Evolutionary conservation across 2,797 vertebrate species (phyloP), one percentile per base, ranked within the genome.

Genomic region (Manis pentadactyla): DNA sequence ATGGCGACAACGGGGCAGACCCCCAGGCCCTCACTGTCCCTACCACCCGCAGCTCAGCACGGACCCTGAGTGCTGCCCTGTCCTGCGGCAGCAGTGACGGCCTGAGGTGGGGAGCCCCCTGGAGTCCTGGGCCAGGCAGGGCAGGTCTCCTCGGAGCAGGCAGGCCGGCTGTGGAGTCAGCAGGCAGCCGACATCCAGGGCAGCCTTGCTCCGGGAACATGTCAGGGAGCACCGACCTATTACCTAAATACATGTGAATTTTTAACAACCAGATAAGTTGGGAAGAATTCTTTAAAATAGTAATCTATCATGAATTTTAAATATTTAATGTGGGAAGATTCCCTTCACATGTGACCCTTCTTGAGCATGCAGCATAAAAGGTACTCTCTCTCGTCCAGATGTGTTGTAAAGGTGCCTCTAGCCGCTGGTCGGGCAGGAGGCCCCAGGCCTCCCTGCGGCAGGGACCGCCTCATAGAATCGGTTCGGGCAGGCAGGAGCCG

Each of bases 241-340:
- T 27, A 53, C 17, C 25, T 66, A 39, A 81, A 14, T 81, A 59
- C 23, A n/a, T 61, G 18, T 31, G 53, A 61, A 78, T 90, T 69
- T 68, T 69, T 77, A 59, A 59, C 53, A 84, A 12, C 51, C 57
- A 87, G 31, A 9, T 37, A 79, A 73, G 74, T 61, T 63, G 66
- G 49, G 37, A 79, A 37, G 29, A 51, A 57, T 82, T 63, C 21
- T 39, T 69, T 12, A 23, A 91, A 91, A 46, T 71, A 6, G 29
- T 78, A 86, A 86, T 46, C 18, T 77, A 61, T 53, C 49, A 74
- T 74, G 51, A 87, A 82, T 59, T 75, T 74, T 55, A 81, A 82
- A 21, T 74, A 55, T 42, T 84, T 82, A 66, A 31, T 86, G 29
- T 18, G 55, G 49, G 11, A 81, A 87, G 51, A 59, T 49, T 59